These are phyloP conservation scores for Hoplostethus mediterraneus DNA, from an alignment of 2,797 vertebrate species.

Conservation along the genomic window DNA sequence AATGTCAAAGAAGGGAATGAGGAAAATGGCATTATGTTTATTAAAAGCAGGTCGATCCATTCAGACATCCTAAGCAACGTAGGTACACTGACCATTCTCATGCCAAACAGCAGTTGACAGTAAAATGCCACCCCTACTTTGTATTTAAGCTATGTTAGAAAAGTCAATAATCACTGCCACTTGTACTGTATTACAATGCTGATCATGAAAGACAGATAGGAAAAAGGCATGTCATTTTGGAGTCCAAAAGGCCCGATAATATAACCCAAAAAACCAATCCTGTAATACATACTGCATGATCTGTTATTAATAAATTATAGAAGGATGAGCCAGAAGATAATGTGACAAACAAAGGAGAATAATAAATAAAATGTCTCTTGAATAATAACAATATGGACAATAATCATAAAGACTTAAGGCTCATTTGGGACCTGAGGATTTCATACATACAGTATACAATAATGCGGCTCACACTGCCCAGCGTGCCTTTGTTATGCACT, in stretches of 20 bases:
- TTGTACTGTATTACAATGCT: constrained; percentile 63
- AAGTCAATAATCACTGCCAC: constrained; percentile 69
- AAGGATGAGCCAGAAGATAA: constrained; percentile 56
- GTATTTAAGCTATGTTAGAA: constrained; percentile 65
- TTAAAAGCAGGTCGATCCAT: constrained; percentile 82
- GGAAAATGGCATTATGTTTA: constrained; percentile 81
- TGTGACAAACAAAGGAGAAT: constrained; percentile 14
- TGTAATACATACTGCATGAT: constrained; percentile 11
- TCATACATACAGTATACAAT: constrained; percentile 75
- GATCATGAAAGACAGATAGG: constrained; percentile 54
- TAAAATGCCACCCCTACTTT: constrained; percentile 56
- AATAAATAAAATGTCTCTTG: constrained; percentile 56
- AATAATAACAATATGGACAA: constrained; percentile 57
- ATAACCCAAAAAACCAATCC: constrained; percentile 33
- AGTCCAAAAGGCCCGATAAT: constrained; percentile 58
- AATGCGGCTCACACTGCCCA: constrained; percentile 51
- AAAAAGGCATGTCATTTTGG: constrained; percentile 66
- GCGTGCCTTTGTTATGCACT: constrained; percentile 59
- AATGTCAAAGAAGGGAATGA: constrained; percentile 49
- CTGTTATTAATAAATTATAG: constrained; percentile 51
- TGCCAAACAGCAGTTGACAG: constrained; percentile 75
- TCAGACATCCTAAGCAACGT: constrained; percentile 75
- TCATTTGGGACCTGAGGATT: constrained; percentile 88
- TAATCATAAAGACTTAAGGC: constrained; percentile 85
- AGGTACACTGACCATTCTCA: constrained; percentile 70